These are phyloP conservation scores for Amitus sp. DNA, from an alignment of 2,888 invertebrate genomes.

Conservation along the genomic window DNA sequence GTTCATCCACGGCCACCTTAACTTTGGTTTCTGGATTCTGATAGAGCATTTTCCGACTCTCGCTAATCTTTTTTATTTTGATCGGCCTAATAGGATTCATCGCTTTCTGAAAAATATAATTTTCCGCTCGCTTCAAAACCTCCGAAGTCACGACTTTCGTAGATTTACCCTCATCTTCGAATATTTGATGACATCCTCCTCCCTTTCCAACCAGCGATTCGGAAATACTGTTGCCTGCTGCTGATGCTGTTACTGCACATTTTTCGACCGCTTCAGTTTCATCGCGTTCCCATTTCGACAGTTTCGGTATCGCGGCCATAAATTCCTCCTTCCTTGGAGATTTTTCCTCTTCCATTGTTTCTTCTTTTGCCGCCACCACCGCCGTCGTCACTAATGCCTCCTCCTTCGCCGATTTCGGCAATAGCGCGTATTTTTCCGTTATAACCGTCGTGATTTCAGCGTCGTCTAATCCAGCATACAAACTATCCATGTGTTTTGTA, in stretches of 20 bases:
- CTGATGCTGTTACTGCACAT: too few species aligned
- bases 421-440: constrained; percentile 52
- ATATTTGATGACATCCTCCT: too few species aligned
- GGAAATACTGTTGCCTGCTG: constrained; percentile 65
- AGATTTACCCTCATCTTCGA: constrained; percentile 53
- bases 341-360: constrained; percentile 50
- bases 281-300: constrained; percentile 90
- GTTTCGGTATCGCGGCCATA: constrained; percentile 79
- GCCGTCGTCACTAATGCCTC: too few species aligned
- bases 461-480: constrained; percentile 61
- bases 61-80: constrained; percentile 79
- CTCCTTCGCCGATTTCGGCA: constrained; percentile 48
- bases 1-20: constrained; percentile 45
- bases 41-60: constrained; percentile 76
- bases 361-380: too few species aligned
- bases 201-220: constrained; percentile 65
- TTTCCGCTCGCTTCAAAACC: constrained; percentile 90
- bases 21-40: constrained; percentile 63
- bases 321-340: constrained; percentile 69
- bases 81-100: constrained; percentile 83
- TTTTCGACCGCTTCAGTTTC: too few species aligned
- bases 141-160: constrained; percentile 82
- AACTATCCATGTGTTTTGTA: constrained; percentile 57
- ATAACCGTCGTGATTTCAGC: constrained; percentile 54
- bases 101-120: constrained; percentile 90